A percentile compares a stretch with the other conserved stretches of the same genome.
Conservation (phyloP, 1,140 invertebrate species). For the Laupala kohalensis region DNA sequence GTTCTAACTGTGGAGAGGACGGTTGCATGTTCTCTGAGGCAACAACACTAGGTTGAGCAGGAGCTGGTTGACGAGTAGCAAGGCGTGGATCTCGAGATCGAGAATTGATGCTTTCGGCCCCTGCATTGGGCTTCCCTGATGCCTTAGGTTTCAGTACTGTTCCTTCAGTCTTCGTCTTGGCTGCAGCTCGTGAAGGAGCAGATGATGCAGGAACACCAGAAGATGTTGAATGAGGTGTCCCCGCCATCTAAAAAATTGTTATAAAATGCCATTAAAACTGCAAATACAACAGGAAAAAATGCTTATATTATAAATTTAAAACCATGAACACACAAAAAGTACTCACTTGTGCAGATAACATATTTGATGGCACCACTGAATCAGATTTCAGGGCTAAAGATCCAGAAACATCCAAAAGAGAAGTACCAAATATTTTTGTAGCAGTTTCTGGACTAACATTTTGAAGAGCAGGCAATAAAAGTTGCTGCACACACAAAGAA, state of each 20-base stretch:
- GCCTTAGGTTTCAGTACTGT: background rate
- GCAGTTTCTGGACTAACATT: conserved; percentile 1
- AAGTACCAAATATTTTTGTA: background rate
- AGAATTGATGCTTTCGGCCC: background rate
- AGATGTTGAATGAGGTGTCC: background rate
- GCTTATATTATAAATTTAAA: no score
- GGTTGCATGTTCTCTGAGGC: conserved; percentile 3
- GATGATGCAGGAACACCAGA: background rate
- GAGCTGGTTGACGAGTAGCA: conserved; percentile 4
- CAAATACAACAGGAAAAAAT: no score
- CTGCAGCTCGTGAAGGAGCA: background rate
- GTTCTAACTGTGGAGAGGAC: background rate
- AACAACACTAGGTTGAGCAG: background rate
- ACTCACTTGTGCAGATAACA: background rate
- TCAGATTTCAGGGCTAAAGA: background rate
- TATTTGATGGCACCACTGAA: background rate
- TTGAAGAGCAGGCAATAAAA: conserved; percentile 1
- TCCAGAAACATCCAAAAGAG: background rate
- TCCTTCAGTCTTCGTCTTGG: conserved; percentile 6
- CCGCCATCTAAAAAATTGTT: background rate
- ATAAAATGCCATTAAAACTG: background rate
- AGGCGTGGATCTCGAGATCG: conserved; percentile 13
- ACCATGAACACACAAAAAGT: background rate
- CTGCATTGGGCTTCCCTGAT: background rate
- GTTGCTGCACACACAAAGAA: conserved; percentile 5